Evolutionary conservation across 2,113 vertebrate species (phyloP).

Genomic region (Prochilodus magdalenae): DNA sequence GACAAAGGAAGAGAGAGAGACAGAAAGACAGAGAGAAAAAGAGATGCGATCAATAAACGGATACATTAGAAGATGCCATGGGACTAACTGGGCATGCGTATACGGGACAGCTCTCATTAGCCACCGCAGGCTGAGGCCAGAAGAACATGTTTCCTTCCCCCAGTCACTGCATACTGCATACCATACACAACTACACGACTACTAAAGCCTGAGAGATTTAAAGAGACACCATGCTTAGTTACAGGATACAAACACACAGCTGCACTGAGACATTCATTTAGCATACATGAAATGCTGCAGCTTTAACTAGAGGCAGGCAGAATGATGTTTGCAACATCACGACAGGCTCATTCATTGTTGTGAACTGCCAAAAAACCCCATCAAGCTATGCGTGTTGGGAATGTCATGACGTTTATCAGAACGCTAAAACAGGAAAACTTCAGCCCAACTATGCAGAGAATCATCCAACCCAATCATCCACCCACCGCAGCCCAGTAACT

Average conservation of each 20-base stretch:
- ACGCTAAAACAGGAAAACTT: too few relatives aligned
- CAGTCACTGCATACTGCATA: not conserved
- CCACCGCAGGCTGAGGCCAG: conserved; percentile 36
- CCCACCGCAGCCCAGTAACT: too few relatives aligned
- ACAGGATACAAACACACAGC: not conserved
- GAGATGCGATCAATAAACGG: conserved; percentile 53
- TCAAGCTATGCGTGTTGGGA: too few relatives aligned
- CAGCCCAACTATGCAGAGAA: too few relatives aligned
- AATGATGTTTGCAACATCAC: too few relatives aligned
- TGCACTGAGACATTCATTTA: not conserved
- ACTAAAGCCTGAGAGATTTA: conserved; percentile 10
- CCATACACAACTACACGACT: not conserved
- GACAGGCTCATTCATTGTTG: too few relatives aligned
- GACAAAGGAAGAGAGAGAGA: conserved; percentile 15
- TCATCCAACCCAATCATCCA: too few relatives aligned
- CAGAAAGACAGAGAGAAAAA: conserved; percentile 22
- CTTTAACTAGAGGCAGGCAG: too few relatives aligned
- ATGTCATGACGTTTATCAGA: too few relatives aligned
- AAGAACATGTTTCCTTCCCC: conserved; percentile 29
- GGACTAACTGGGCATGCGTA: conserved; percentile 46
- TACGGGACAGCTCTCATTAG: conserved; percentile 41
- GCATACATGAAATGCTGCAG: too few relatives aligned
- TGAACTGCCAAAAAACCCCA: too few relatives aligned
- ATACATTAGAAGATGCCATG: conserved; percentile 55
- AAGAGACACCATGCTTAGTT: conserved; percentile 17